Base-by-base conservation (phyloP, 92 coral and sea anemone species). In the Porites divaricata region DNA sequence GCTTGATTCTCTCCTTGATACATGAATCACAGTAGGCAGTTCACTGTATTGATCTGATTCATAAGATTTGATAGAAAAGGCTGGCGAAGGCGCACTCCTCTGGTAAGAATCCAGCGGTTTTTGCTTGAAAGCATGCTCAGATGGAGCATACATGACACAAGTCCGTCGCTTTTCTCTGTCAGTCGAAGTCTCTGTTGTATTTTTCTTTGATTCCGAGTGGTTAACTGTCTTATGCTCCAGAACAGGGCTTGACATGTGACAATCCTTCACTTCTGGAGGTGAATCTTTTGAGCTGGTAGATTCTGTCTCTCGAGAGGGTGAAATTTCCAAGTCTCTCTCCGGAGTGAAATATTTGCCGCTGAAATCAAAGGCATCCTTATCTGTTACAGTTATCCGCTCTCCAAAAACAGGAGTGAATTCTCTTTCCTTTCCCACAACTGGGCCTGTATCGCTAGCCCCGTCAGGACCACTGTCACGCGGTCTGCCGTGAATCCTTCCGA, bases 381-480 rank as follows among this genome's bases (percentile, higher is more conserved):
- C 28, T 50, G 65, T 65, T 62, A 52, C 24, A 35, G 67, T 2
- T 76, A 57, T 26, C 22, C 21, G 53, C 66, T 74, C 41, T 26
- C 74, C 81, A 24, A 75, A 53, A 19, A 74, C 50, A 8, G 81
- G 87, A 64, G 73, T 83, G 5, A 83, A 83, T 75, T 24, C 87
- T 75, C 81, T 80, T 62, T 86, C 86, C 74, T 26, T 74, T 62
- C 84, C 86, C 64, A 86, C 77, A 83, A 77, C 13, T 70, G 76
- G 84, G 78, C 83, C 22, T 4, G 98, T 83, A 73, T 94, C 98
- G 68, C 98, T 94, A 6, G 90, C 95, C 52, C 98, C 98, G 71
- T 94, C 98, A 14, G 98, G 98, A n/a, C 92, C 93, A 54, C 88
- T 88, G 50, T 87, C 98, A 15, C 86, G 91, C 13, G 98, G 95